Conservation (phyloP, 1,140 invertebrate species). For the Pseudobourletiella spinata region DNA sequence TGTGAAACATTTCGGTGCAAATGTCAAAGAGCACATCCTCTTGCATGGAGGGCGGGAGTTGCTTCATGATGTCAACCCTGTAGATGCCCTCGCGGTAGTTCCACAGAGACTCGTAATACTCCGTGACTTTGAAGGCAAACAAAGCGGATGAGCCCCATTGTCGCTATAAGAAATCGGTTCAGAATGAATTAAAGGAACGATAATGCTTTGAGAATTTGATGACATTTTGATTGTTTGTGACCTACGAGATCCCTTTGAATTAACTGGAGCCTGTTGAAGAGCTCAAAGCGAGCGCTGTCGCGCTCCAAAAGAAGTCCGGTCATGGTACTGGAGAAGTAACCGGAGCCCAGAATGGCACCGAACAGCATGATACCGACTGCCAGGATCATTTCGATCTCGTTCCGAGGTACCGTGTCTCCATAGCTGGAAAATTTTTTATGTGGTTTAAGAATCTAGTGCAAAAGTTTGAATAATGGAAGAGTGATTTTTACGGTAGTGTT, state of each 20-base stretch:
- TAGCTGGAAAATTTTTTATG: constrained; percentile 19
- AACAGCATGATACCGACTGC: constrained; percentile 26
- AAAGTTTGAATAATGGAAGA: too few species aligned
- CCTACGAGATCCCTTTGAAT: constrained; percentile 18
- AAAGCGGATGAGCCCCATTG: background rate
- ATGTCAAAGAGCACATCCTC: constrained; percentile 32
- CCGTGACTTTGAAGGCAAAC: constrained; percentile 16
- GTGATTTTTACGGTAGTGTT: too few species aligned
- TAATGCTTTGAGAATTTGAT: too few species aligned
- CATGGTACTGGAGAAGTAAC: constrained; percentile 20
- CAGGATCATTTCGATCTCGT: constrained; percentile 21
- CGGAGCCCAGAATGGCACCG: constrained; percentile 20
- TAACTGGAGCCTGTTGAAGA: constrained; percentile 19
- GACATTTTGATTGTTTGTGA: background rate
- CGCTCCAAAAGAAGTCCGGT: constrained; percentile 23
- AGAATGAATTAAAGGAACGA: background rate
- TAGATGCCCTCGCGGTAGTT: constrained; percentile 29
- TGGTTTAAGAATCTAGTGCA: too few species aligned
- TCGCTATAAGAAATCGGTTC: background rate
- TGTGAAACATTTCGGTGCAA: constrained; percentile 33
- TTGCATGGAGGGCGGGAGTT: constrained; percentile 22
- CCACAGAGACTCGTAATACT: constrained; percentile 32
- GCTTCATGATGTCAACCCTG: constrained; percentile 11
- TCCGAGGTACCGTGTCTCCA: constrained; percentile 17
- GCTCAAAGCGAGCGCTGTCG: constrained; percentile 33